These are phyloP conservation scores for Petrocephalus microphthalmus DNA, from an alignment of 2,113 vertebrate genomes.

Conservation along the genomic window DNA sequence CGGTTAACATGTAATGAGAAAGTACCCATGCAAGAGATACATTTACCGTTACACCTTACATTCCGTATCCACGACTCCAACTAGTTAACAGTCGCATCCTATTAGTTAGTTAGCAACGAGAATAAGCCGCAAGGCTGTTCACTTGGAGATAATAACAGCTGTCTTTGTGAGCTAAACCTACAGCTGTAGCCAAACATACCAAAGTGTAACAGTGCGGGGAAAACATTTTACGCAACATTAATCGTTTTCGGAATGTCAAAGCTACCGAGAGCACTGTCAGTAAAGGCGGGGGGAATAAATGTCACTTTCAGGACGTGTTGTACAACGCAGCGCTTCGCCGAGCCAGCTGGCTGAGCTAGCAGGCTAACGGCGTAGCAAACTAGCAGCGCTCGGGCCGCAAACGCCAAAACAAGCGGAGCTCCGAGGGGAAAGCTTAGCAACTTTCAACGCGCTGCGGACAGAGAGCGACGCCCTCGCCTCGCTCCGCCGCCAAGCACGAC, in stretches of 20 bases:
- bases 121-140: neutral
- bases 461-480: too few species aligned
- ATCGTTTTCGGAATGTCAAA: neutral
- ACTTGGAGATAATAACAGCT: constrained; percentile 4
- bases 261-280: neutral
- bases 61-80: neutral
- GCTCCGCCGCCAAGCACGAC: neutral
- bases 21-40: neutral
- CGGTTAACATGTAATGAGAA: neutral
- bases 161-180: neutral
- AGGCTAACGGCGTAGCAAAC: constrained; percentile 14
- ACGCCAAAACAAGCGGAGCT: constrained; percentile 44
- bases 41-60: neutral
- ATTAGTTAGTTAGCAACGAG: neutral
- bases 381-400: constrained; percentile 3
- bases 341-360: neutral
- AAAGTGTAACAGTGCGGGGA: neutral
- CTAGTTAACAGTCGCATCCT: neutral
- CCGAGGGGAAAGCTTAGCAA: constrained; percentile 10
- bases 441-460: neutral
- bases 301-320: neutral
- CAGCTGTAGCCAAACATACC: neutral
- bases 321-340: neutral
- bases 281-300: neutral
- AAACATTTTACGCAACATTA: neutral